Base-by-base conservation (phyloP, 2,797 vertebrate genomes). In the Knipowitschia caucasica region DNA sequence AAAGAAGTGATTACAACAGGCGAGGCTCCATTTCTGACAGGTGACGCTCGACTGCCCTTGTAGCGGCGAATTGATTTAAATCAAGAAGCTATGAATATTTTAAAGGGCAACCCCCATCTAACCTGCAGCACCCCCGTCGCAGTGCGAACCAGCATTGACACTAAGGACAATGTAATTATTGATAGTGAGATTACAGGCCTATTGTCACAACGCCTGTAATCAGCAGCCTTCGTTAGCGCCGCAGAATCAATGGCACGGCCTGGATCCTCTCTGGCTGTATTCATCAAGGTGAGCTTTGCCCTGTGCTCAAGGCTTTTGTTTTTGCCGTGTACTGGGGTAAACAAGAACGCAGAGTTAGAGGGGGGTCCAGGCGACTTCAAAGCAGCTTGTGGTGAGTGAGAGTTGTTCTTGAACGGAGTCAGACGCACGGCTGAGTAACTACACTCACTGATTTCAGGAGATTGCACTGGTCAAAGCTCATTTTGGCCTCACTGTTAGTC, bases 31-130 rank as follows among this genome's bases (percentile, higher is more conserved):
- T 87, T 81, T 86, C 87, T 85, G 82, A 88, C 84, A 86, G 86
- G 78, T 79, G 75, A 81, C 62, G 83, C 87, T 78, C 57, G 77
- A 65, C 78, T 86, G 80, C 75, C 50, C 81, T 77, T 68, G 70
- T 57, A 73, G 64, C 81, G 82, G 66, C 8, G 80, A 85, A 86
- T 85, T 88, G 83, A 89, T 89, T 89, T 87, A 87, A 86, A 89
- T 88, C 83, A 88, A 89, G 85, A 83, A 86, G 82, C 87, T 86
- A 89, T 89, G 85, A 89, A 89, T 89, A 89, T 89, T 89, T 89
- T 86, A 89, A 62, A 80, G 68, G 59, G 69, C 39, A 56, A 75
- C 58, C 65, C 68, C 57, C 71, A 53, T 64, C 77, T 83, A 73
- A 86, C 81, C 84, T 86, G 73, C 59, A 69, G 69, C 35, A 69